A percentile compares a stretch with the other conserved stretches of the same genome.
Conservation (phyloP, 2,888 invertebrate species). For the Auanema sp. region DNA sequence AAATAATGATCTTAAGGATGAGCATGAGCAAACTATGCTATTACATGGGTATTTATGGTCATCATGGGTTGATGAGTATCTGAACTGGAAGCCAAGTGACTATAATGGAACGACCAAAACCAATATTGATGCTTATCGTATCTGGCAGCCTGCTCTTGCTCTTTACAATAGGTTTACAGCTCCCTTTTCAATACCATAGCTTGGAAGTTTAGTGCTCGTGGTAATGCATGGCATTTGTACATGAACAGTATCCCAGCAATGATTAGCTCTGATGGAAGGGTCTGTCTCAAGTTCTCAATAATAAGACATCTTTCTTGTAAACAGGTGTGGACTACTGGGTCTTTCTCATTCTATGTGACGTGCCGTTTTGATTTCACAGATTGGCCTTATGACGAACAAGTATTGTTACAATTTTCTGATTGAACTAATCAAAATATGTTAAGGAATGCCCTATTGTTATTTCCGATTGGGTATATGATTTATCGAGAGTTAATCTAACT, state of each 20-base stretch:
- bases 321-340: constrained; percentile 46
- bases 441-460: constrained; percentile 60
- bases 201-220: constrained; percentile 42
- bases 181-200: background rate
- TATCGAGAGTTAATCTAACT: constrained; percentile 58
- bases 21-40: constrained; percentile 59
- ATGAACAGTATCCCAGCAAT: constrained; percentile 56
- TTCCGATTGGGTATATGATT: constrained; percentile 62
- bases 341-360: constrained; percentile 61
- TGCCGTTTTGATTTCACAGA: constrained; percentile 59
- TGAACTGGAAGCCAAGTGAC: constrained; percentile 48
- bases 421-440: constrained; percentile 1
- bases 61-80: constrained; percentile 59
- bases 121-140: constrained; percentile 46
- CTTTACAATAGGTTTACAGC: constrained; percentile 54
- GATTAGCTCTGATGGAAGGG: constrained; percentile 44
- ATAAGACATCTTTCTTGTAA: too few species aligned
- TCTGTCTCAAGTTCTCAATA: constrained; percentile 25
- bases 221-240: constrained; percentile 60
- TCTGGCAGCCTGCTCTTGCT: constrained; percentile 62
- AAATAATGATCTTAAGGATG: constrained; percentile 43
- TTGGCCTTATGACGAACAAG: constrained; percentile 59
- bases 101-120: constrained; percentile 46
- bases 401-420: constrained; percentile 9
- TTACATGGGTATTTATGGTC: constrained; percentile 59